A percentile compares a stretch with the other conserved stretches of the same genome.
These are phyloP conservation scores for Vultur gryphus DNA, from an alignment of 2,797 vertebrate genomes.

Conservation along the genomic window DNA sequence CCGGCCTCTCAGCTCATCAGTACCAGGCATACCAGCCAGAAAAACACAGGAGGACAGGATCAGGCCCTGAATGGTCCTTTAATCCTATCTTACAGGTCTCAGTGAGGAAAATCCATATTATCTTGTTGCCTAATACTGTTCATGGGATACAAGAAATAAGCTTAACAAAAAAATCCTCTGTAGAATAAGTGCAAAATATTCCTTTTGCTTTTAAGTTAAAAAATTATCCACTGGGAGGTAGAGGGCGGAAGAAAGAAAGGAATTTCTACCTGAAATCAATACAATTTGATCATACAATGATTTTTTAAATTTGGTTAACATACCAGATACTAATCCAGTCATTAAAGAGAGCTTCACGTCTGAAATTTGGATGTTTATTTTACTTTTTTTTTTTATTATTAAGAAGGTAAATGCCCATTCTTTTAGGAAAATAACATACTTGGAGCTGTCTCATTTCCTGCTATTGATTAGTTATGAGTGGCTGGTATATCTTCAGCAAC, in stretches of 20 bases:
- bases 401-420: neutral
- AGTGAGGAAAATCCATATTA: slow-evolving; percentile 28
- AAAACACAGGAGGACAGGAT: neutral
- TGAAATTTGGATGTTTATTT: neutral
- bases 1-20: neutral
- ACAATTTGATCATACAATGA: neutral
- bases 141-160: slow-evolving; percentile 40
- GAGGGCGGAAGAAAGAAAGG: neutral
- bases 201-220: neutral
- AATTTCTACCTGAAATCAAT: neutral
- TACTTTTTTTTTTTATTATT: neutral
- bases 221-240: neutral
- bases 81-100: slow-evolving; percentile 23
- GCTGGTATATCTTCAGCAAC: neutral
- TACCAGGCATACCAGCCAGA: neutral
- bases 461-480: neutral
- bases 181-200: neutral
- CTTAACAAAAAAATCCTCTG: slow-evolving; percentile 27
- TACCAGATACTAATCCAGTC: neutral
- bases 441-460: neutral
- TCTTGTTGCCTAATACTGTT: slow-evolving; percentile 31
- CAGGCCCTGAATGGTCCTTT: neutral
- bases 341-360: neutral
- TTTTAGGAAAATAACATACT: neutral
- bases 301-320: neutral